Percentiles rank a stretch among this genome's conserved stretches.
Evolutionary conservation across 2,797 vertebrate genomes (phyloP).

Genomic region (Lerista edwardsae): DNA sequence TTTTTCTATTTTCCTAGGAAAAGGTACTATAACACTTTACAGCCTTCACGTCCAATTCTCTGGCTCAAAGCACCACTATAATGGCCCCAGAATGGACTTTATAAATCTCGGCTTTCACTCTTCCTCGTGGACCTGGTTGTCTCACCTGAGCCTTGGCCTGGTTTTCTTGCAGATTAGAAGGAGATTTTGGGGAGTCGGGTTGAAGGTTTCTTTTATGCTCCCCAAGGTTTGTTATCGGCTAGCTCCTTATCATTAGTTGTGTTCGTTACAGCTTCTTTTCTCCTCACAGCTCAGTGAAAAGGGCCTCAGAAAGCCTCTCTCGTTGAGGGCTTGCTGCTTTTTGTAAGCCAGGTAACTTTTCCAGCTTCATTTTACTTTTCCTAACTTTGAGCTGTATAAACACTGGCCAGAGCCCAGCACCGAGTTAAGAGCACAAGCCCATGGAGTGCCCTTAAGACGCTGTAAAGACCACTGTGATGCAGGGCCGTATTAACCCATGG

Average conservation of each 20-base stretch:
- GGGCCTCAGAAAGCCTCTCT: background rate
- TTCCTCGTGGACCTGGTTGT: conserved; percentile 1
- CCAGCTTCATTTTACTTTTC: conserved; percentile 29
- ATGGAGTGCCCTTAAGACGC: no score
- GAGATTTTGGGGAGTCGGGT: background rate
- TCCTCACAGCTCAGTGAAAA: background rate
- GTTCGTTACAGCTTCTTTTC: background rate
- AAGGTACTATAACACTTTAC: background rate
- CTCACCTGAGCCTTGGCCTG: conserved; percentile 4
- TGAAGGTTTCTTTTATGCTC: background rate
- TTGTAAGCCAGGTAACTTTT: background rate
- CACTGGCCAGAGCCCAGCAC: background rate
- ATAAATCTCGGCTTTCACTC: conserved; percentile 29
- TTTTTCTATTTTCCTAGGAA: conserved; percentile 2
- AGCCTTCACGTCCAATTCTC: background rate
- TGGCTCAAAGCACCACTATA: background rate
- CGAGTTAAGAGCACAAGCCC: background rate
- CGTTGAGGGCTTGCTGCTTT: background rate
- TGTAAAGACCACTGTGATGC: no score
- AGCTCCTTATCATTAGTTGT: background rate
- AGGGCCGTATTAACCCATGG: no score
- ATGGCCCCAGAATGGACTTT: background rate
- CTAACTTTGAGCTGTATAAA: background rate
- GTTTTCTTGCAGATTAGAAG: conserved; percentile 4
- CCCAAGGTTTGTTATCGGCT: background rate